phyloP scores from a whole-genome alignment of 37 sponge, comb jelly and placozoan genomes.

The Halichondria panicea region DNA sequence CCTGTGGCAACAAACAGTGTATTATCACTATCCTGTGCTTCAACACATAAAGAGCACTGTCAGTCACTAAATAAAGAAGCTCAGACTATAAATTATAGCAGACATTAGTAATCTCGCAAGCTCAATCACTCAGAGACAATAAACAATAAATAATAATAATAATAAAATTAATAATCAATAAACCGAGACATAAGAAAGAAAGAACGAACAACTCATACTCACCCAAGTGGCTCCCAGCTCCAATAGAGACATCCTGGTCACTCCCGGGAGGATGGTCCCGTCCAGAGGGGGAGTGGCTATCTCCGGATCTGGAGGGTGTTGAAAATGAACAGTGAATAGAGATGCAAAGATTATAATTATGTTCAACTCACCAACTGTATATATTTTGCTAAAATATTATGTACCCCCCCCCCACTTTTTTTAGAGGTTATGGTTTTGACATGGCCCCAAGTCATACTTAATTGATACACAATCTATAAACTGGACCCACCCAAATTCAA shows the following conservation, averaged over 20 bases:
- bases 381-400: no score
- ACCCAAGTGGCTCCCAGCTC: slow-evolving; percentile 88
- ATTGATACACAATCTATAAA: no score
- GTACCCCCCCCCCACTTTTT: no score
- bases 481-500: no score
- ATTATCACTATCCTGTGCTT: not conserved
- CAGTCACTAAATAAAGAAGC: not conserved
- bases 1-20: slow-evolving; percentile 39
- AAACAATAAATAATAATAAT: no score
- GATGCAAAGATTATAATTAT: no score
- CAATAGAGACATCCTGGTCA: slow-evolving; percentile 88
- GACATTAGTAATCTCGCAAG: not conserved
- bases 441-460: no score
- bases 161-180: not conserved
- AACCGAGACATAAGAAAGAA: not conserved
- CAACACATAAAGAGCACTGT: not conserved
- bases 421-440: no score
- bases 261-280: slow-evolving; percentile 96
- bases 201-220: no score
- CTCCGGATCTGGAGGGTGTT: slow-evolving; percentile 91
- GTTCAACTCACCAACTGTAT: no score
- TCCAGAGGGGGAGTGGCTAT: slow-evolving; percentile 95
- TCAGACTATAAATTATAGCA: not conserved
- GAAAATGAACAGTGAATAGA: no score
- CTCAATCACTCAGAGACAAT: no score